Evolutionary conservation across 2,797 vertebrate genomes (phyloP), one percentile per base, ranked within the genome.

Genomic region (Alcedo quadribrachys): DNA sequence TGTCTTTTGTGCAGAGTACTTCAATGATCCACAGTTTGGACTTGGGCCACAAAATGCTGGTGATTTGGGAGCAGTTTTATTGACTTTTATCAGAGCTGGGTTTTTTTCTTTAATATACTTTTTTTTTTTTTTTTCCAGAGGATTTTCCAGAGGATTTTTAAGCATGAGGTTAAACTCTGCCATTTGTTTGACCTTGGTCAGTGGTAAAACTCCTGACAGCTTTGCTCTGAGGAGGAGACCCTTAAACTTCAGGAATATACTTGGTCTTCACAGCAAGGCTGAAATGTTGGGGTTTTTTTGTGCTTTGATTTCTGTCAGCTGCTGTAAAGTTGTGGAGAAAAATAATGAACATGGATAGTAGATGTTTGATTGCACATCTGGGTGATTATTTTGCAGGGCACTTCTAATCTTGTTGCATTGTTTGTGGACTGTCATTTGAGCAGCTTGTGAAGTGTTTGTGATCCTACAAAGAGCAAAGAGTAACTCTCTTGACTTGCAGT

Each of bases 1-100:
- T 1, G 3, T 76, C 57, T 43, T 80, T 85, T 85, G 65, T 86
- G 69, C 57, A 78, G 91, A 58, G 30, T 80, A 37, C 81, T 92
- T 92, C 68, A 87, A 32, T 89, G 92, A 43, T 87, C 85, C 93
- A 42, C 45, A 25, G 37, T 51, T 91, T 95, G 86, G 87, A 63
- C 78, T 94, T 2, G 1, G 81, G 88, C 73, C 75, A 70, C 30
- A 81, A 89, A 66, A 61, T 92, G 76, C 69, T 90, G 70, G 35
- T 70, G 75, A 83, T 73, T 45, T 75, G 55, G 35, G 76, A 93
- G 30, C 22, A 46, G 53, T 40, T 88, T 89, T 88, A 60, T 88
- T 94, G 83, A 62, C 80, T 95, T 81, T 55, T 86, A 57, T 68
- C 60, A 57, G 82, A 78, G 33, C 35, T 35, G 35, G 11, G 11